Conservation (phyloP, 2,888 invertebrate genomes). For the Cylindroiulus punctatus region DNA sequence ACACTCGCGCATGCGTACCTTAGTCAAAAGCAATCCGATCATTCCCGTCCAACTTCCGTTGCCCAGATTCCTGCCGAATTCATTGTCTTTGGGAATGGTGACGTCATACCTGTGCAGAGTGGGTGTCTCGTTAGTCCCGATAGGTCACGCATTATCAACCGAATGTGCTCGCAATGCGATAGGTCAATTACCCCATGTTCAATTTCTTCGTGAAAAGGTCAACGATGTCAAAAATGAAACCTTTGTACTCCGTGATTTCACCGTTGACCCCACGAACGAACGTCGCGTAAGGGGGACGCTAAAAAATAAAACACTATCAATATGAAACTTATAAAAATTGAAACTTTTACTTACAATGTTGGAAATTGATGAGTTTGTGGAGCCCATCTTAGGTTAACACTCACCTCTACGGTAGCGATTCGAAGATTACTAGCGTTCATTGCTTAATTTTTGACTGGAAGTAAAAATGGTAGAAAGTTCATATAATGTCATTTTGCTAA, state of each 20-base stretch:
- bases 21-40: constrained; percentile 4
- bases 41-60: constrained; percentile 48
- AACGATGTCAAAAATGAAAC: constrained; percentile 48
- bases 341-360: no score
- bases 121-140: background rate
- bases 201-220: background rate
- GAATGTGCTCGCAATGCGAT: background rate
- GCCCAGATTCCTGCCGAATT: constrained; percentile 40
- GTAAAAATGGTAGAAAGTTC: background rate
- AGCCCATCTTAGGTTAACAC: no score
- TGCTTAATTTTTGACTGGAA: background rate
- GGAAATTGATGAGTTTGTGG: no score
- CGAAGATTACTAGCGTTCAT: background rate
- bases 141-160: no score
- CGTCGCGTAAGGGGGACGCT: constrained; percentile 12
- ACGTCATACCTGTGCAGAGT: constrained; percentile 10
- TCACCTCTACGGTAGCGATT: background rate
- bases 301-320: background rate
- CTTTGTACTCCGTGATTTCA: background rate
- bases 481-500: no score
- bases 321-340: background rate
- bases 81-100: constrained; percentile 1
- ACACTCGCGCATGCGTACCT: no score
- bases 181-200: constrained; percentile 5
- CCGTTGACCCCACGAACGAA: constrained; percentile 49